Evolutionary conservation across 2,888 invertebrate species (phyloP).

Genomic region (Sclerodermus sp.): DNA sequence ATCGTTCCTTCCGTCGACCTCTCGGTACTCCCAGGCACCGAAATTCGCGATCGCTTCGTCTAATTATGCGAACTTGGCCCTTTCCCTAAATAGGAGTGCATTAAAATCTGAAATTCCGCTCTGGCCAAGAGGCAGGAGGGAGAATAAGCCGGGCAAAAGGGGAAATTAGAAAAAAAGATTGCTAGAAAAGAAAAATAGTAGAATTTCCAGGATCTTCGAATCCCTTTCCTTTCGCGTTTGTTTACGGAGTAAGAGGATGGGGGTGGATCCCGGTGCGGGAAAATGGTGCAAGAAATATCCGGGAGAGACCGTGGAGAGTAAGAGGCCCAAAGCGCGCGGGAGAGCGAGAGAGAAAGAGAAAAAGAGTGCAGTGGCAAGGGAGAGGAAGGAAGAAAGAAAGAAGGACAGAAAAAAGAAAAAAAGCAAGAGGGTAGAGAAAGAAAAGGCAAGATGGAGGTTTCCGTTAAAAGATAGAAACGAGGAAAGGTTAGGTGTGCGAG

Average conservation of each 20-base stretch:
- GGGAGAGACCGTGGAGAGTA: conserved; percentile 5
- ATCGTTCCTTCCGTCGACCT: no score
- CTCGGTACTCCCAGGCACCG: no score
- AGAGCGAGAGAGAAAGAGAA: conserved; percentile 1
- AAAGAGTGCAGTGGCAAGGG: conserved; percentile 6
- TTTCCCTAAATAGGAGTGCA: no score
- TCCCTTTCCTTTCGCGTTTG: conserved; percentile 33
- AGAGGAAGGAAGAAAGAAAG: conserved; percentile 7
- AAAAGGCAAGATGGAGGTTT: no score
- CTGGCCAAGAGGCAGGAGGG: no score
- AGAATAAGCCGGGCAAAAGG: neutral
- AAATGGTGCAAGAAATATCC: conserved; percentile 15
- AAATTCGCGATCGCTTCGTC: neutral
- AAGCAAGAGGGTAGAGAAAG: conserved; percentile 1
- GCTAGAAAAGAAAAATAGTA: no score
- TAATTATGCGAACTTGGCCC: neutral
- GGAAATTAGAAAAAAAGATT: neutral
- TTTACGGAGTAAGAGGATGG: conserved; percentile 28
- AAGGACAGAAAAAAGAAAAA: neutral
- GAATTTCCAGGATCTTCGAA: conserved; percentile 20
- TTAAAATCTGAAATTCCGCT: no score
- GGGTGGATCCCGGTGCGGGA: conserved; percentile 4
- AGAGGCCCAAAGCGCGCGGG: neutral
- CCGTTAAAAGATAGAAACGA: neutral
- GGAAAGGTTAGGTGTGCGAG: conserved; percentile 7